These are phyloP conservation scores for Rafetus swinhoei DNA, from an alignment of 2,113 vertebrate genomes.

Conservation along the genomic window DNA sequence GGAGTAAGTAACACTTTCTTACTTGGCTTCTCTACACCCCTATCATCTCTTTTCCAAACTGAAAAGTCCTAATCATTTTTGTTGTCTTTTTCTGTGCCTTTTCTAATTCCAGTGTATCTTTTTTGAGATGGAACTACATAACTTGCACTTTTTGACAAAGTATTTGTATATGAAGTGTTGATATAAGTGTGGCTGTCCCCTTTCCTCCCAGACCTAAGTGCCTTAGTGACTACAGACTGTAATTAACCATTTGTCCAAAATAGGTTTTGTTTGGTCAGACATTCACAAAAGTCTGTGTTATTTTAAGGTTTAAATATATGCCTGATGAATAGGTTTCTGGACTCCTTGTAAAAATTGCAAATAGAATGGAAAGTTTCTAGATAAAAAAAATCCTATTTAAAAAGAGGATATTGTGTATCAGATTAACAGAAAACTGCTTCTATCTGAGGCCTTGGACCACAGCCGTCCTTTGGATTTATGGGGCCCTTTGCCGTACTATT, in stretches of 20 bases:
- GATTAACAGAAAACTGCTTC: neutral
- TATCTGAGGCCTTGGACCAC: neutral
- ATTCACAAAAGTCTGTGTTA: neutral
- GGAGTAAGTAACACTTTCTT: no score
- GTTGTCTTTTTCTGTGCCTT: no score
- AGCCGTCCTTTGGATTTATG: no score
- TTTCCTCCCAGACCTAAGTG: neutral
- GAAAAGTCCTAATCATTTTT: no score
- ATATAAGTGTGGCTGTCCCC: neutral
- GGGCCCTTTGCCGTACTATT: no score
- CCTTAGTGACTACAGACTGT: neutral
- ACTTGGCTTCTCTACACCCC: no score
- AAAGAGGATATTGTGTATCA: neutral
- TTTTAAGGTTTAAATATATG: conserved; percentile 19
- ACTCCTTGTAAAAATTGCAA: neutral
- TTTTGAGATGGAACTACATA: neutral
- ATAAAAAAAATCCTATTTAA: neutral
- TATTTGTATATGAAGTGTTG: neutral
- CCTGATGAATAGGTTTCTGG: neutral
- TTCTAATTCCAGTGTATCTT: no score
- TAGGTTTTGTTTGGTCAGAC: neutral
- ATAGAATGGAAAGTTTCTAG: neutral
- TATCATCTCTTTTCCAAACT: no score
- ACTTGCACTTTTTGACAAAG: neutral
- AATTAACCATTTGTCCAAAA: neutral